Conservation (phyloP, 1,140 invertebrate genomes). For the Nephotettix cincticeps region DNA sequence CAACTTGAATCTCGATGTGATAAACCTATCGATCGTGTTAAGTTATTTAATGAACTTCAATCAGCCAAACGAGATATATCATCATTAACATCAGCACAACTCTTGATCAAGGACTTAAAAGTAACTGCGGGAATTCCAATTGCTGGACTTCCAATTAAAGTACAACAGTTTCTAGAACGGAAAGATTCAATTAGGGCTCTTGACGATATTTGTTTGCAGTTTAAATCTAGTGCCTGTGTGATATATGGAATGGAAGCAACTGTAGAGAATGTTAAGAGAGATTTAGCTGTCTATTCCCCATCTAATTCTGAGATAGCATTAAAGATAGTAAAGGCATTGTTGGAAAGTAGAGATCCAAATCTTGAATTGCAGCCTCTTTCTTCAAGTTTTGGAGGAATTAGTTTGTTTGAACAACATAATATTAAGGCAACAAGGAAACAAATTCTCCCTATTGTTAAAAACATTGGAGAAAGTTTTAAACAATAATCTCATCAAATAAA, state of each 20-base stretch:
- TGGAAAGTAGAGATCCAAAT: background rate
- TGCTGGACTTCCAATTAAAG: conserved; percentile 7
- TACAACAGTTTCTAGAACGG: background rate
- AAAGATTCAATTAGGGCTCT: background rate
- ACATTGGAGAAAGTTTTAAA: background rate
- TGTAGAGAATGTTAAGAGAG: background rate
- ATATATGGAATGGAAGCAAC: background rate
- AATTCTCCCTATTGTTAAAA: background rate
- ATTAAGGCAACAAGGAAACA: background rate
- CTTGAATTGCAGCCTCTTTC: background rate
- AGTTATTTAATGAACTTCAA: background rate
- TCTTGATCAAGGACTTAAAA: conserved; percentile 9
- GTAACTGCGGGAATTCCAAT: background rate
- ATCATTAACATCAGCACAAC: background rate
- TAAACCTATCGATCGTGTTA: background rate
- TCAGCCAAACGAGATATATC: background rate
- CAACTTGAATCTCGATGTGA: background rate
- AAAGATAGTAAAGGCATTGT: background rate
- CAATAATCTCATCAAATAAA: too few species aligned
- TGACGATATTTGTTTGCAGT: background rate
- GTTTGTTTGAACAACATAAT: background rate
- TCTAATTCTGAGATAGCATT: background rate
- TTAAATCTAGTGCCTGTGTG: background rate
- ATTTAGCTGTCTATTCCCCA: background rate
- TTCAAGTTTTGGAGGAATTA: background rate